These are phyloP conservation scores for Ecliptopera silaceata DNA, from an alignment of 2,888 invertebrate genomes.

Conservation along the genomic window DNA sequence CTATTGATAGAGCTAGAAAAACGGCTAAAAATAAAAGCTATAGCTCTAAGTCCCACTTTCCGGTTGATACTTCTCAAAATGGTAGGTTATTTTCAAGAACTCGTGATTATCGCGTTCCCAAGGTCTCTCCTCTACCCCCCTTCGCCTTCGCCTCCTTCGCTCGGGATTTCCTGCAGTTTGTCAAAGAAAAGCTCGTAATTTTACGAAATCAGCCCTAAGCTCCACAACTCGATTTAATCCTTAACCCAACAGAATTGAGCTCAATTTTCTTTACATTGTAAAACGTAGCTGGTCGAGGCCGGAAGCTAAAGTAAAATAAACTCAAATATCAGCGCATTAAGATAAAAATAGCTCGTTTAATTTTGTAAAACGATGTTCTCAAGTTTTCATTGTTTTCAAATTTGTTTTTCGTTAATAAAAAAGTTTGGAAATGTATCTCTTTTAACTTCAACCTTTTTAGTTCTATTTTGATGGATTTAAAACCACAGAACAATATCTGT, in stretches of 20 bases:
- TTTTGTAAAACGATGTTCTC: background rate
- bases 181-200: conserved; percentile 48
- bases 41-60: no score
- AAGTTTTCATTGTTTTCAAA: background rate
- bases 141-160: conserved; percentile 40
- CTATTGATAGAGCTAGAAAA: no score
- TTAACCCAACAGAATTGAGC: conserved; percentile 27
- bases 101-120: background rate
- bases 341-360: conserved; percentile 9
- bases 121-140: conserved; percentile 16
- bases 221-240: conserved; percentile 35
- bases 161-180: conserved; percentile 54
- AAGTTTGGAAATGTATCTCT: no score
- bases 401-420: background rate
- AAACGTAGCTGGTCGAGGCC: background rate
- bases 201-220: conserved; percentile 23
- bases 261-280: conserved; percentile 21
- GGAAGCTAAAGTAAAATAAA: conserved; percentile 16
- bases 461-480: background rate
- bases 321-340: conserved; percentile 12
- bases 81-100: background rate
- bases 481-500: background rate
- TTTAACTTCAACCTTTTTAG: no score
- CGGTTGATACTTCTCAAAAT: no score
- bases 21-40: no score